Conservation (phyloP, 2,888 invertebrate genomes). For the Drosophila cyrtoloma region DNA sequence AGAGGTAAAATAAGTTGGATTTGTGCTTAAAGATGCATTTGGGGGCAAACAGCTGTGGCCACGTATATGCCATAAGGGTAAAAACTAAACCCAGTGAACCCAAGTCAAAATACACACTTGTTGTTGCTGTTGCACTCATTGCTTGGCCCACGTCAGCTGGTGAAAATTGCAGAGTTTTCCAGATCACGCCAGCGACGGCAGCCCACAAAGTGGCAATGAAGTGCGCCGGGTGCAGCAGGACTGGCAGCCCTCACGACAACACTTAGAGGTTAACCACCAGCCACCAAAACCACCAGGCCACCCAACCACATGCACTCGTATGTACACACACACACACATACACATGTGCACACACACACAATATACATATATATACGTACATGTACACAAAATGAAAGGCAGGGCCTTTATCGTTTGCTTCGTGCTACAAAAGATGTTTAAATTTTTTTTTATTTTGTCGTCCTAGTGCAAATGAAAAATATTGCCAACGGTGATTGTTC, state of each 20-base stretch:
- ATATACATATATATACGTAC: slow-evolving; percentile 14
- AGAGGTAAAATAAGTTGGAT: slow-evolving; percentile 15
- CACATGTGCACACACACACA: slow-evolving; percentile 20
- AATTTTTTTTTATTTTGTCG: slow-evolving; percentile 21
- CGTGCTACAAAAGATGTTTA: slow-evolving; percentile 54
- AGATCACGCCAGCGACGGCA: slow-evolving; percentile 48
- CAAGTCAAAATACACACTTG: slow-evolving; percentile 20
- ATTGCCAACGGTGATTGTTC: slow-evolving; percentile 37
- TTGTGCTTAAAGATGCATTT: slow-evolving; percentile 47
- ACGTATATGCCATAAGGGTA: slow-evolving; percentile 17
- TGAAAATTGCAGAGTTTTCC: slow-evolving; percentile 65
- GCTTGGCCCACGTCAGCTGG: slow-evolving; percentile 40
- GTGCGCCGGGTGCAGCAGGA: slow-evolving; percentile 29
- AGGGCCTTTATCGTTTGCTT: slow-evolving; percentile 35
- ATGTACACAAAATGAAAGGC: slow-evolving; percentile 23
- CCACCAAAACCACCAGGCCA: slow-evolving; percentile 52
- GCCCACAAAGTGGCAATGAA: slow-evolving; percentile 60
- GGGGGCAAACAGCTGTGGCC: slow-evolving; percentile 29
- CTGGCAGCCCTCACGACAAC: slow-evolving; percentile 54
- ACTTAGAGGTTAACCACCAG: slow-evolving; percentile 72
- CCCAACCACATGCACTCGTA: slow-evolving; percentile 14
- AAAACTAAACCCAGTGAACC: slow-evolving; percentile 31
- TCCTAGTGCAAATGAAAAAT: slow-evolving; percentile 23
- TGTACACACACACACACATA: slow-evolving; percentile 5
- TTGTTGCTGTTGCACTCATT: slow-evolving; percentile 17